A percentile compares a stretch with the other conserved stretches of the same genome.
phyloP scores from a whole-genome alignment of 2,113 vertebrate species.

The Pangasianodon hypophthalmus region DNA sequence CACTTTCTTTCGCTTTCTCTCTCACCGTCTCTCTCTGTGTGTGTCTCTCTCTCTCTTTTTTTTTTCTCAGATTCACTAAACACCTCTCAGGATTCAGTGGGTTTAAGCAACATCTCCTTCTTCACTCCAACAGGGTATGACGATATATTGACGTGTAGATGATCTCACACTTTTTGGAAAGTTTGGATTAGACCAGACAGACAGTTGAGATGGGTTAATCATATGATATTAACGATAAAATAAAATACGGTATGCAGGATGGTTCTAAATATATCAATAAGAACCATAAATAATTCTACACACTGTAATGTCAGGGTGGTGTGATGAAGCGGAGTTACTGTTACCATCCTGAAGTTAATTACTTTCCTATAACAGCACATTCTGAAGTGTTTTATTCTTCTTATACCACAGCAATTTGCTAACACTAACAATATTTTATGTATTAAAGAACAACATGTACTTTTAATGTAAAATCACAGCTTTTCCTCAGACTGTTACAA shows the following conservation, averaged over 20 bases:
- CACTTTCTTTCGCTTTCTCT: not conserved
- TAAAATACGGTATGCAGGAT: not conserved
- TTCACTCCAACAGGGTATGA: slow-evolving; percentile 78
- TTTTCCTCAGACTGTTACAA: no score
- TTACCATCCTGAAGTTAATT: no score
- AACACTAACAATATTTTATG: no score
- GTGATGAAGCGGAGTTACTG: no score
- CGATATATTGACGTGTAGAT: not conserved
- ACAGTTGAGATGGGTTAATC: not conserved
- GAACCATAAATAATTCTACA: not conserved
- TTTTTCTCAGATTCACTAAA: slow-evolving; percentile 70
- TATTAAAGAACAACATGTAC: no score
- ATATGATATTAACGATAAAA: not conserved
- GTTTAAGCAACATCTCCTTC: slow-evolving; percentile 77
- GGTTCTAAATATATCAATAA: not conserved
- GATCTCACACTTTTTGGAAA: not conserved
- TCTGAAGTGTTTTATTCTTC: no score
- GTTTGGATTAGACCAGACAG: not conserved
- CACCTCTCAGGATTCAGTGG: slow-evolving; percentile 78
- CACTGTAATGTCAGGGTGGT: no score
- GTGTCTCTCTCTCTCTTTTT: not conserved
- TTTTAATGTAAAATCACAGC: no score
- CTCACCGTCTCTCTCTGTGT: not conserved
- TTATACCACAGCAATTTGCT: no score
- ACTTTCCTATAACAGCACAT: no score